Evolutionary conservation across 2,113 vertebrate species (phyloP), one percentile per base, ranked within the genome.

Genomic region (Mastomys coucha): DNA sequence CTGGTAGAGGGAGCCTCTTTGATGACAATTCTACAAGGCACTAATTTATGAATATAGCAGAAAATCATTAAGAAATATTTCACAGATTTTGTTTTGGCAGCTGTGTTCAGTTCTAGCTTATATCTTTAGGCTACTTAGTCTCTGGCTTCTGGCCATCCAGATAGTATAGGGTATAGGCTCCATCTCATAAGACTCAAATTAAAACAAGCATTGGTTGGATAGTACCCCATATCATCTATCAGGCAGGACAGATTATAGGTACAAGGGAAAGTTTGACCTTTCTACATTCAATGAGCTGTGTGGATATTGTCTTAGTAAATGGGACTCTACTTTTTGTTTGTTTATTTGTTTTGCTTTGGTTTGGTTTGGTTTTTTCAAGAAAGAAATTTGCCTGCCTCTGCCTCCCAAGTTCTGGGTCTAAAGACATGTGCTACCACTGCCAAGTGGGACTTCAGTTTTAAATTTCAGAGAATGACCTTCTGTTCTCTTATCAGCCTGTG

Each of bases 151-250:
- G 12, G 3, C 39, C 13, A 45, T 76, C 42, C 24, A 45, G 39
- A 42, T 22, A 76, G 24, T 45, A 76, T 6, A 6, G 12, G 9
- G 5, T 4, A 45, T 45, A 24, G 73, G 42, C 0, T 45, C 42
- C 9, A 24, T 45, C 12, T 13, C 26, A 12, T 76, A 26, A 39
- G 22, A 2, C 39, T 45, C 24, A 76, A 26, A 5, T 76, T 76
- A 14, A 76, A 76, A 13, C n/a, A 76, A 45, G 26, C 22, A 28
- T 45, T 76, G 24, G 5, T 45, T 76, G 42, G 22, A 12, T 6
- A 13, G 10, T 45, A 11, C 2, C 11, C 45, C 12, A 26, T 1
- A n/a, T n/a, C n/a, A n/a, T n/a, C n/a, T n/a, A n/a, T 1, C 42
- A 76, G 42, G 11, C 5, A 28, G 42, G 22, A 76, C 1, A 75